Evolutionary conservation across 2,888 invertebrate genomes (phyloP), one percentile per base, ranked within the genome.

Genomic region (Cephus runcator): DNA sequence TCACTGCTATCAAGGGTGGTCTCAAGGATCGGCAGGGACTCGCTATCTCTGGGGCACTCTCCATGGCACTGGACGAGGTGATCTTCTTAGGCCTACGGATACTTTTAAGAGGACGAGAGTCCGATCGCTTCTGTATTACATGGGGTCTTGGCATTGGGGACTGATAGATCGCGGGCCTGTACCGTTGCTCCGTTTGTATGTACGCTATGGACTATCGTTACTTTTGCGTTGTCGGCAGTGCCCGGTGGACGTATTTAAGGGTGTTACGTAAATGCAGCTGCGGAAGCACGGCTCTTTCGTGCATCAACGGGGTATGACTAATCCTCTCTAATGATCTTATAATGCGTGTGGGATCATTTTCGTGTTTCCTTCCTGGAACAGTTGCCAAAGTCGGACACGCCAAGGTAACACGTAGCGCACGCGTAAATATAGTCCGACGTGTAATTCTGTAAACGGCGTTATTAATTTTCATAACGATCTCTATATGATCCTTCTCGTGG

Each of bases 41-140:
- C 87, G 94, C 96, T 83, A 96, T 98, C 88, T 97, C 97, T 76
- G 98, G 98, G 79, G 98, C 98, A 77, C 94, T 98, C 84, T 94
- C 97, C 73, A 95, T 96, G 94, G 98, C 98, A 76, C 94, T 98
- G 79, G 95, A 97, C 85, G 94, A 96, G 93, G 97, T 98, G 88
- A 86, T 85, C 80, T 11, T 69, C 40, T 56, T 56, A 23, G 56
- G 23, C 23, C 23, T 6, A 9, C 6, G 23, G 23, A 56, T 56
- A 56, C 23, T 23, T 9, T 56, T 56, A 2, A 56, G 23, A 9
- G 40, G 40, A 6, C 40, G 1, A 6, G 15, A 15, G 15, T 40
- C 15, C 23, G 23, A 2, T 23, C 56, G 23, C 23, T 2, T 23
- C 23, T 56, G 40, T 40, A 40, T 40, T 40, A 15, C 15, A 40